Evolutionary conservation across 2,888 invertebrate species (phyloP).

Genomic region (Melanargia galathea): DNA sequence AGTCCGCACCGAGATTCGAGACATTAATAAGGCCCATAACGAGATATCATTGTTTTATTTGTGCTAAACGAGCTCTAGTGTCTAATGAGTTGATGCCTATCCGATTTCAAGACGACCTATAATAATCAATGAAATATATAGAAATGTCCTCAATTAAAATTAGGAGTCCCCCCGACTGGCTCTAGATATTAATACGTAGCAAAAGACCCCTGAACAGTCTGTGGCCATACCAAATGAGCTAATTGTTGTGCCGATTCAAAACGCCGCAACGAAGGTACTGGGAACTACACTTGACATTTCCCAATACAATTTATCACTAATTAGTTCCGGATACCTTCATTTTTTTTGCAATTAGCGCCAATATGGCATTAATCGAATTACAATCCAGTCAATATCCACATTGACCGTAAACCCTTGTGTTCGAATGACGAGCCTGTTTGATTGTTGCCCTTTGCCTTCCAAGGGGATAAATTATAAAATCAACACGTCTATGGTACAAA

Average conservation of each 20-base stretch:
- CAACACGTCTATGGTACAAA: slow-evolving; percentile 16
- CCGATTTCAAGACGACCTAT: slow-evolving; percentile 27
- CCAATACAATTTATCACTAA: no score
- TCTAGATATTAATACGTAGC: no score
- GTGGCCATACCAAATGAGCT: no score
- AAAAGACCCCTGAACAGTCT: no score
- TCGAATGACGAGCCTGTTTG: background rate
- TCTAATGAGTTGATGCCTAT: slow-evolving; percentile 53
- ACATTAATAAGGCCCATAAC: slow-evolving; percentile 58
- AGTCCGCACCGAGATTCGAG: slow-evolving; percentile 45
- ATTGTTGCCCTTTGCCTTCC: background rate
- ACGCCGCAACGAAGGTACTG: no score
- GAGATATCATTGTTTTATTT: slow-evolving; percentile 53
- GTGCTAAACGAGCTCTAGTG: slow-evolving; percentile 48
- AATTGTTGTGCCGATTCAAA: no score
- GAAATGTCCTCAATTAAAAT: background rate
- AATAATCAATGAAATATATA: background rate
- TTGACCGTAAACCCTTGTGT: no score
- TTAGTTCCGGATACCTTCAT: no score
- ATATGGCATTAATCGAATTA: no score
- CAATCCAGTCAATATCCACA: no score
- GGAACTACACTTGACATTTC: no score
- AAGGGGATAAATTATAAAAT: background rate
- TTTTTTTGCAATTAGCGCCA: no score
- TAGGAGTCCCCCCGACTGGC: background rate